These are phyloP conservation scores for Catharus ustulatus DNA, from an alignment of 2,797 vertebrate genomes.

Conservation along the genomic window DNA sequence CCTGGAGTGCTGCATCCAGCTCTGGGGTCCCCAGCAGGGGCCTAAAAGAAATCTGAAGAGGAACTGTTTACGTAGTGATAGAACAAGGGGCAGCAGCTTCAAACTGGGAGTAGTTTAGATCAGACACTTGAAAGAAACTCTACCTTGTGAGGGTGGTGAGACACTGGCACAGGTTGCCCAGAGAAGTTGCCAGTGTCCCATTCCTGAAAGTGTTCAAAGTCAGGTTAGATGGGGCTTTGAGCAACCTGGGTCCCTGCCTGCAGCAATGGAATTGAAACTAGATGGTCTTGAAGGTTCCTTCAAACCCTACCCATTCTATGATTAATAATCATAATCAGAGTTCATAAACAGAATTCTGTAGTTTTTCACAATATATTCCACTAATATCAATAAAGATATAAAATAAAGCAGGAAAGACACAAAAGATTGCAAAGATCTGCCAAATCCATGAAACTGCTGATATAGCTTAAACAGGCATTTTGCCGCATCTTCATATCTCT, in stretches of 20 bases:
- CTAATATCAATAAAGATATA: background rate
- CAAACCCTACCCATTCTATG: background rate
- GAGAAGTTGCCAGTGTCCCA: background rate
- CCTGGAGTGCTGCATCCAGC: background rate
- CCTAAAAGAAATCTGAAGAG: background rate
- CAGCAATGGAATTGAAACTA: background rate
- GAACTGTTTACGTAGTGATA: background rate
- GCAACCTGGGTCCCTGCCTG: background rate
- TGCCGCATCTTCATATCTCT: background rate
- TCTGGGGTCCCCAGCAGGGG: background rate
- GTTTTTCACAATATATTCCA: background rate
- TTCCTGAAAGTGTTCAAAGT: background rate
- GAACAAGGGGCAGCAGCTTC: background rate
- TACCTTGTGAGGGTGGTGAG: background rate
- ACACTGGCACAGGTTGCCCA: background rate
- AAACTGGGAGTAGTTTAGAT: background rate
- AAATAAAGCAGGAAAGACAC: background rate
- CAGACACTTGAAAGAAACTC: background rate
- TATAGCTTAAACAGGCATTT: background rate
- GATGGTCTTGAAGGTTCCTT: background rate
- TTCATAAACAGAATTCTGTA: background rate
- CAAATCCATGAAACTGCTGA: background rate
- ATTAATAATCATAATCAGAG: background rate
- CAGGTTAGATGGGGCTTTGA: background rate
- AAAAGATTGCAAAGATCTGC: background rate